Percentiles rank a stretch among this genome's conserved stretches.
phyloP scores from a whole-genome alignment of 2,888 invertebrate genomes.

The Laothoe populi region DNA sequence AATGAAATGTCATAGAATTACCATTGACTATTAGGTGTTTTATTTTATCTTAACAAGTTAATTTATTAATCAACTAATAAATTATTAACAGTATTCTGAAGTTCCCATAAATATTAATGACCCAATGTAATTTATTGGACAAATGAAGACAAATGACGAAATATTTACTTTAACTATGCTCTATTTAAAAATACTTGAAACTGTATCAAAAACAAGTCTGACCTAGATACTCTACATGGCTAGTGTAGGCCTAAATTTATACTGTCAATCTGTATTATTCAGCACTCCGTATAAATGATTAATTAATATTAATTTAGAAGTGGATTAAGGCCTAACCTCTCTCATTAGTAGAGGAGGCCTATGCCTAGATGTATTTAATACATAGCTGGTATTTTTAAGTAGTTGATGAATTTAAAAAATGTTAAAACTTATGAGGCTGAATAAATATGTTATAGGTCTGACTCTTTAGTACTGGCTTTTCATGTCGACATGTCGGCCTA shows the following conservation, averaged over 20 bases:
- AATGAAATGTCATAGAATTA: not conserved
- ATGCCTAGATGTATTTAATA: too few relatives aligned
- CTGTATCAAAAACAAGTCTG: not conserved
- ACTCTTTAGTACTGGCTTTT: constrained; percentile 1
- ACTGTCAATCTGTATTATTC: not conserved
- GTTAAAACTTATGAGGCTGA: too few relatives aligned
- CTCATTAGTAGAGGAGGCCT: too few relatives aligned
- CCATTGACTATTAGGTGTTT: not conserved
- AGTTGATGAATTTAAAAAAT: too few relatives aligned
- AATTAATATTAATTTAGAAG: not conserved
- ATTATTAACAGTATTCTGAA: not conserved
- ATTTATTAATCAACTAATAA: not conserved
- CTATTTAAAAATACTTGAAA: not conserved
- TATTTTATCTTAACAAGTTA: not conserved
- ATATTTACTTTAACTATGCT: not conserved
- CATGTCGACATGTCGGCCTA: not conserved
- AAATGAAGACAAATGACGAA: not conserved
- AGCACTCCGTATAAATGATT: not conserved
- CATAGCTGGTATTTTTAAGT: too few relatives aligned
- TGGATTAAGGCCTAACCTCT: too few relatives aligned
- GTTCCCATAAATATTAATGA: not conserved
- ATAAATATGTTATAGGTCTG: too few relatives aligned
- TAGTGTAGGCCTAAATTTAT: constrained; percentile 9
- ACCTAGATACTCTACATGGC: not conserved
- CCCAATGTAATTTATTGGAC: not conserved